Evolutionary conservation across 2,888 invertebrate species (phyloP), one percentile per base, ranked within the genome.

Genomic region (Xanthia icteritia): DNA sequence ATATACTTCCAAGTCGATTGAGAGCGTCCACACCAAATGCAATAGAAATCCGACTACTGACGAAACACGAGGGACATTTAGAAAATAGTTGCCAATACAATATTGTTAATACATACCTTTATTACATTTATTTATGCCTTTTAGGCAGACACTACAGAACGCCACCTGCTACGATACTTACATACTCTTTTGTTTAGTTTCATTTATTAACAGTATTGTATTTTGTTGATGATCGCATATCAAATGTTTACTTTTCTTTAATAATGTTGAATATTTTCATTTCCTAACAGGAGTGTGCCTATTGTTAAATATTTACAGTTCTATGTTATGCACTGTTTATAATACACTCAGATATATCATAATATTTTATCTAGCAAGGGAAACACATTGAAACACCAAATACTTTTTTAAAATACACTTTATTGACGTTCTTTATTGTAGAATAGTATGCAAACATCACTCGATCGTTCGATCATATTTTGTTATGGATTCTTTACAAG

Each of bases 341-440:
- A 31, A 69, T 48, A 45, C 13, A 54, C 45, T 27, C 36, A 15
- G 36, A 9, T 45, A 45, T 81, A 2, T 58, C 36, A 75, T 74
- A 80, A 74, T 77, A 79, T 82, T 76, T 69, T 15, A 66, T n/a
- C 27, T 45, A 60, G 68, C 13, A 66, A 73, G 48, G 75, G 67
- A 68, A 66, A 48, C 42, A 63, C 31, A 87, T 83, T 82, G 81
- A 93, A 92, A 92, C 88, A 91, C 85, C 83, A 73, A 72, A 66
- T 87, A 91, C 92, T 92, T 94, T 88, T 96, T 96, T 96, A 95
- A 96, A 96, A 96, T 96, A 96, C 95, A 94, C 94, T 96, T 96
- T 96, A 96, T 96, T 96, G 96, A 96, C 96, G 95, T 96, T 96
- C 94, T 95, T 91, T 93, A 93, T 94, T 94, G 95, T 93, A 94